Percentiles rank a stretch among this genome's conserved stretches.
phyloP scores from a whole-genome alignment of 2,113 vertebrate species.

The Hippocampus mohnikei region DNA sequence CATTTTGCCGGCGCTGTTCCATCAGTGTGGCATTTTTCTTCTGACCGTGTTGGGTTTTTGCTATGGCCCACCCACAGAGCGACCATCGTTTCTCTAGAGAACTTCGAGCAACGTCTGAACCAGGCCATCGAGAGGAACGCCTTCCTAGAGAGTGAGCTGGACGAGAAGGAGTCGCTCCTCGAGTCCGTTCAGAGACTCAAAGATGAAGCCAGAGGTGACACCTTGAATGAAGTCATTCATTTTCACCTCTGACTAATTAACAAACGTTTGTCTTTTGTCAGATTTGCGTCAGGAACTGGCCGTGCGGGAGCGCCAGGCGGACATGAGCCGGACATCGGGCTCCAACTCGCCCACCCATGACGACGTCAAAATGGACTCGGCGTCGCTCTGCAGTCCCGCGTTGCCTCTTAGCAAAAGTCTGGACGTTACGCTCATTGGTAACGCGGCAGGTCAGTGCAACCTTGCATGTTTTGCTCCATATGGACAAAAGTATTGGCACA shows the following conservation, averaged over 20 bases:
- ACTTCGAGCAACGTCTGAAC: constrained; percentile 96
- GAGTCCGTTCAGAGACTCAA: constrained; percentile 95
- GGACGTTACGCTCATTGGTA: constrained; percentile 84
- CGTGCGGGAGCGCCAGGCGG: constrained; percentile 87
- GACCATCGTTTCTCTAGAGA: constrained; percentile 95
- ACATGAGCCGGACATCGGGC: constrained; percentile 84
- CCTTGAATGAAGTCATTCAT: not conserved
- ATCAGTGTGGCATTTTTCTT: not conserved
- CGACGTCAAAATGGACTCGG: constrained; percentile 85
- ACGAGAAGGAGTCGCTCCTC: constrained; percentile 94
- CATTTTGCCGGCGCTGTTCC: not conserved
- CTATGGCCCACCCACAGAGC: constrained; percentile 70
- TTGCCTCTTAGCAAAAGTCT: constrained; percentile 87
- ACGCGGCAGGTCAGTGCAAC: constrained; percentile 67
- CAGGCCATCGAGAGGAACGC: constrained; percentile 98
- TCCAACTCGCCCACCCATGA: constrained; percentile 91
- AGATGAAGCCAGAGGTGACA: constrained; percentile 91
- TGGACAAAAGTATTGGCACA: not conserved
- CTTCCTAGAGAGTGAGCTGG: constrained; percentile 96
- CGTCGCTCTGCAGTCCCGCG: constrained; percentile 86
- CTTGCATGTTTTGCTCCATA: not conserved
- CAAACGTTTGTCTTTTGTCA: constrained; percentile 32
- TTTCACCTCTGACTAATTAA: not conserved
- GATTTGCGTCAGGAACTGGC: constrained; percentile 93
- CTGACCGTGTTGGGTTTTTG: not conserved